phyloP scores from a whole-genome alignment of 2,113 vertebrate genomes.

The Spermophilus dauricus region DNA sequence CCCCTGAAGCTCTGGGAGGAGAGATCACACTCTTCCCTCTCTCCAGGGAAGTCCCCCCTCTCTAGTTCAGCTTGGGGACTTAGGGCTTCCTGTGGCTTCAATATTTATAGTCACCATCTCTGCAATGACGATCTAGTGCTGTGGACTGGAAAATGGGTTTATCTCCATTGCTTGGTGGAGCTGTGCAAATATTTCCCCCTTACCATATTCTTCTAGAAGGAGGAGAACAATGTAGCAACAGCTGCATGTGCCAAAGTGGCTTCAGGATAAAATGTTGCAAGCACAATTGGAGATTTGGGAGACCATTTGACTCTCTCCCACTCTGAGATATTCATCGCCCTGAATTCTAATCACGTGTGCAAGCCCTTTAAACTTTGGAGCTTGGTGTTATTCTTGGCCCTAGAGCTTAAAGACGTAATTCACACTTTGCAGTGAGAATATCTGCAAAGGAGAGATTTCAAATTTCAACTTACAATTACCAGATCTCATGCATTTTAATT shows the following conservation, averaged over 20 bases:
- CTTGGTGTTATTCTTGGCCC: background rate
- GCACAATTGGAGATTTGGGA: background rate
- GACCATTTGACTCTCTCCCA: fast-evolving
- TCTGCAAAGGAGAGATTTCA: constrained; percentile 73
- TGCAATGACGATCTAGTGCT: fast-evolving
- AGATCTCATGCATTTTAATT: constrained; percentile 83
- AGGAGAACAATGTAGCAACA: background rate
- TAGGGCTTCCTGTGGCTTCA: fast-evolving
- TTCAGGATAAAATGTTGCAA: too few species aligned
- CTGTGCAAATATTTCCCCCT: background rate
- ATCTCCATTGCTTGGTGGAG: background rate
- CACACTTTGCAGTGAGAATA: constrained; percentile 37
- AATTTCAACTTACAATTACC: constrained; percentile 61
- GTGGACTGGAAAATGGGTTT: background rate
- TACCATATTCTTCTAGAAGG: background rate
- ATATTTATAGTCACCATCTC: too few species aligned
- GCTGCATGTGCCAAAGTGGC: too few species aligned
- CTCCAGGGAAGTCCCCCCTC: too few species aligned
- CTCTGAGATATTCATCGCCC: fast-evolving
- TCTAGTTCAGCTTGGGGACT: fast-evolving
- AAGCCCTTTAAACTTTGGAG: background rate
- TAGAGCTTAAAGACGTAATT: background rate
- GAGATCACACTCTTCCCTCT: too few species aligned
- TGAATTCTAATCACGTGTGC: too few species aligned
- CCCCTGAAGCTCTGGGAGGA: too few species aligned